Base-by-base conservation (phyloP, 1,140 invertebrate genomes). In the Atta texana region DNA sequence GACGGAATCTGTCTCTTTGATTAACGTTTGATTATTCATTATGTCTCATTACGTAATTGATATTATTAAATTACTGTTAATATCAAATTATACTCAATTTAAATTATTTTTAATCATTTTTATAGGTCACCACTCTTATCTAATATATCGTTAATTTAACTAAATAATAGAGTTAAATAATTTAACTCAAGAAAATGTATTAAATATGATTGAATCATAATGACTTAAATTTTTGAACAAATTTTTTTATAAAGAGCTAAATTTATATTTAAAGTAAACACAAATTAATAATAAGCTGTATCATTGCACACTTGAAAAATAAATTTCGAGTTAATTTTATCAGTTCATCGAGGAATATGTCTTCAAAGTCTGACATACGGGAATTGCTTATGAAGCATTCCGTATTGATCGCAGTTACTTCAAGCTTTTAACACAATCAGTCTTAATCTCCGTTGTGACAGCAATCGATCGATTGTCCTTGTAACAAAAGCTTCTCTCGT, bases 381-480 rank as follows among this genome's bases (percentile, higher is more conserved):
- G 5, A 59, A 74, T 16, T 28, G 21, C 24, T 74, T 82, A 82
- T 31, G 55, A 84, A 84, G 74, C 57, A 77, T n/a, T 82, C 7
- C 10, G 14, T 75, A 84, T 75, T 75, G 69, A 84, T 84, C 55
- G 69, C 8, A 24, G 12, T 14, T 34, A 34, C 61, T 44, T 51
- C 76, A 24, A 78, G 68, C 68, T 82, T 75, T 55, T 51, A 84
- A 84, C 55, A 84, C 44, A 39, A 82, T 82, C 68, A 28, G 55
- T 84, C 59, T 78, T 85, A 85, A 85, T 78, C 72, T 85, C 44
- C 4, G 31, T 7, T 28, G 49, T 64, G 34, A 55, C 14, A 44
- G 76, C 21, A 31, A 89, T 89, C 87, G 85, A 85, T 85, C 72
- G 59, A 90, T 89, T 68, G 85, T 74, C 89, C 88, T 90, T 90